These are phyloP conservation scores for Drosophila insularis DNA, from an alignment of 1,140 invertebrate species.

Conservation along the genomic window DNA sequence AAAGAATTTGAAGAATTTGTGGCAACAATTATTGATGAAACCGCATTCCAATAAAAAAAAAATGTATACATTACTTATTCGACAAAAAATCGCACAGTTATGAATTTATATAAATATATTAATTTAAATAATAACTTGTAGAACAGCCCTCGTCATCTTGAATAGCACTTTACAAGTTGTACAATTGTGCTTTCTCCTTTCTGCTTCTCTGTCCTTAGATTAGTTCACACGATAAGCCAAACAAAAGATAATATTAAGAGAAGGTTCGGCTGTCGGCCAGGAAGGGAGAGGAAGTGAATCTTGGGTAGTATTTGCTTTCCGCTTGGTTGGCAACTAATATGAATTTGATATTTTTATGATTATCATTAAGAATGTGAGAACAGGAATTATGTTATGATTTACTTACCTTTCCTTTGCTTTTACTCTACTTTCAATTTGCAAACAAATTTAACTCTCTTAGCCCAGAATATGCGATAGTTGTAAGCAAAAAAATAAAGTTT, in stretches of 20 bases:
- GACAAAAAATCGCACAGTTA: too few species aligned
- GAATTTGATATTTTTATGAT: constrained; percentile 57
- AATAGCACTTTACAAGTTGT: constrained; percentile 53
- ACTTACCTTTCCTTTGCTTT: background rate
- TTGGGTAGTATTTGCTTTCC: constrained; percentile 38
- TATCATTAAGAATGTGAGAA: constrained; percentile 20
- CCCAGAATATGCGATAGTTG: background rate
- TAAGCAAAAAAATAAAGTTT: background rate
- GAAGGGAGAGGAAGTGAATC: constrained; percentile 5
- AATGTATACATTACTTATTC: too few species aligned
- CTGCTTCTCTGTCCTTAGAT: constrained; percentile 44
- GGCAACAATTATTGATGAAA: too few species aligned
- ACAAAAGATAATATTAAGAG: constrained; percentile 33
- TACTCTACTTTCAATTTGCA: background rate
- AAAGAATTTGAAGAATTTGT: too few species aligned
- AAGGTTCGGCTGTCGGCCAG: constrained; percentile 5
- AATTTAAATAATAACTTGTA: background rate
- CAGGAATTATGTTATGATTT: constrained; percentile 2
- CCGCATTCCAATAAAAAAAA: too few species aligned
- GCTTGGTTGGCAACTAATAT: constrained; percentile 66
- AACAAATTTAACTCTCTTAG: background rate
- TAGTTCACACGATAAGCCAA: constrained; percentile 78
- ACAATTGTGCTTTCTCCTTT: constrained; percentile 38
- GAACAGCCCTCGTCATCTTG: constrained; percentile 60
- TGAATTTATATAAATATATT: too few species aligned